These are phyloP conservation scores for Clepsis dumicolana DNA, from an alignment of 2,888 invertebrate genomes.

Conservation along the genomic window DNA sequence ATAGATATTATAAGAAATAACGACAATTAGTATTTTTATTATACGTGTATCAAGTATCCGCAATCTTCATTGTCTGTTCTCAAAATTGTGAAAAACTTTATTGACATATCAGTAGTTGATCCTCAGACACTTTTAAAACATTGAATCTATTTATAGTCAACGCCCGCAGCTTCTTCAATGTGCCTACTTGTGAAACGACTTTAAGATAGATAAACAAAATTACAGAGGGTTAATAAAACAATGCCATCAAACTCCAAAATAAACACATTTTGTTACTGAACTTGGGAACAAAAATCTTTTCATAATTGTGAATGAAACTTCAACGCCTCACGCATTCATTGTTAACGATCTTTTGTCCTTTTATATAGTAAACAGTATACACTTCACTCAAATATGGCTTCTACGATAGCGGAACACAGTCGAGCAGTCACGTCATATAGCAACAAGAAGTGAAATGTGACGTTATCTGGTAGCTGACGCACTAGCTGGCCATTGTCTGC, in stretches of 20 bases:
- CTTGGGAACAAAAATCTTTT: constrained; percentile 1
- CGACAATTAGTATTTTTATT: no score
- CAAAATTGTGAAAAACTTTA: no score
- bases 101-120: no score
- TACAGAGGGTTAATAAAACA: background rate
- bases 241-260: background rate
- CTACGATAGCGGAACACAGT: constrained; percentile 1
- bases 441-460: constrained; percentile 1
- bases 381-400: constrained; percentile 4
- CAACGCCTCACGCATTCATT: background rate
- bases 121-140: background rate
- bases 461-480: constrained; percentile 13
- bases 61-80: no score
- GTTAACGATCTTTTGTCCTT: constrained; percentile 19
- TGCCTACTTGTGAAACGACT: background rate
- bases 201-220: background rate
- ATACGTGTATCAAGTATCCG: no score
- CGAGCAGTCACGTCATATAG: background rate
- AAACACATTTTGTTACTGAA: constrained; percentile 5
- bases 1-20: background rate
- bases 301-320: background rate
- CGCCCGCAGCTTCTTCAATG: background rate
- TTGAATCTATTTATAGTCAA: background rate
- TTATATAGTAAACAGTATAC: background rate
- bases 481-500: constrained; percentile 1